phyloP scores from a whole-genome alignment of 2,113 vertebrate genomes.

The Periophthalmus modestus region DNA sequence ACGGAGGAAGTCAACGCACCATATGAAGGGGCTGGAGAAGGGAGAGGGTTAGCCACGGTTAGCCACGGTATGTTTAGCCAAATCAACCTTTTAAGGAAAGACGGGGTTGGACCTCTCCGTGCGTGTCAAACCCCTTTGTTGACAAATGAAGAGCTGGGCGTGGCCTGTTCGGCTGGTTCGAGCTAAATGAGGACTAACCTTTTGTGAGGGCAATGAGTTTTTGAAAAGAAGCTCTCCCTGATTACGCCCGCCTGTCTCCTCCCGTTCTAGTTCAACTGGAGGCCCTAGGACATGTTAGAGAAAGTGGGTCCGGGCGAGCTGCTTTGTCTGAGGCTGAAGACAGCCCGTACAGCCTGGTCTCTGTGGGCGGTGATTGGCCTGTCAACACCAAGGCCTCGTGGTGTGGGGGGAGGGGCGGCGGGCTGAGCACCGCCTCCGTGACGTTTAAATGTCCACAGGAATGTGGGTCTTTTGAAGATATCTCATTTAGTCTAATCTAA shows the following conservation, averaged over 20 bases:
- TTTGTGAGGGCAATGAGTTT: slow-evolving; percentile 28
- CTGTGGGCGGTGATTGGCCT: slow-evolving; percentile 51
- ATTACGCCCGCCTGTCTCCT: neutral
- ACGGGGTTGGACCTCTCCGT: slow-evolving; percentile 56
- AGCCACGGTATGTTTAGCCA: slow-evolving; percentile 71
- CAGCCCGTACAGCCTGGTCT: neutral
- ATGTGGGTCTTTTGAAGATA: slow-evolving; percentile 51
- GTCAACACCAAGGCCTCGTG: slow-evolving; percentile 72
- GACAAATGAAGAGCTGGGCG: slow-evolving; percentile 72
- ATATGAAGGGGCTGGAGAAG: slow-evolving; percentile 83
- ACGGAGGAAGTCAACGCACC: slow-evolving; percentile 89
- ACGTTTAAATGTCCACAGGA: slow-evolving; percentile 62
- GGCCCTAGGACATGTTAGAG: neutral
- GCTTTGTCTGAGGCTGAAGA: slow-evolving; percentile 28
- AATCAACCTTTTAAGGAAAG: slow-evolving; percentile 79
- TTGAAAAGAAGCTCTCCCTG: neutral
- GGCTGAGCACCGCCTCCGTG: slow-evolving; percentile 58
- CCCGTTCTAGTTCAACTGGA: neutral
- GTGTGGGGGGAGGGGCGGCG: slow-evolving; percentile 47
- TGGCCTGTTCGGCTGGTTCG: slow-evolving; percentile 40
- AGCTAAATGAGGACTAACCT: slow-evolving; percentile 49
- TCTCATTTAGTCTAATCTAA: neutral
- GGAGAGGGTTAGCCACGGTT: slow-evolving; percentile 65
- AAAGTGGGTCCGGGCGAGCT: neutral
- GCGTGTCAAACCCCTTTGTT: slow-evolving; percentile 74